Evolutionary conservation across 2,797 vertebrate genomes (phyloP), one percentile per base, ranked within the genome.

Genomic region (Cetoscarus ocellatus): DNA sequence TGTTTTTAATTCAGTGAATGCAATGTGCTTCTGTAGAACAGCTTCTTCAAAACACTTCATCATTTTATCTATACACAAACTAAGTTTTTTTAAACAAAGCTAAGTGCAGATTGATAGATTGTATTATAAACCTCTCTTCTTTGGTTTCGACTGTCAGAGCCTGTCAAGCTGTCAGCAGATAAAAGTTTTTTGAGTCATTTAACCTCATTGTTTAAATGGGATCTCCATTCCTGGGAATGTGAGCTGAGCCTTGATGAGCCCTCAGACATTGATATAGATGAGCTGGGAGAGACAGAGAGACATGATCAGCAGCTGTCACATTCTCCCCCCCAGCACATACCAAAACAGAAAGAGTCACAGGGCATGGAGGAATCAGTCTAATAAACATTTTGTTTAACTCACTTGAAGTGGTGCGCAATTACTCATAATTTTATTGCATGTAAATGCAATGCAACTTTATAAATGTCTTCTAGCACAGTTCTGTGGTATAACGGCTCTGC

Each of bases 101-200:
- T 61, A 68, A 87, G 3, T 60, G 65, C 61, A 48, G 65, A 79
- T 69, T 52, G 78, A 84, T 47, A 18, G 63, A 77, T 81, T 0
- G 62, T 77, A 64, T 36, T 18, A 73, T 82, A 55, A 71, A 70
- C 18, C 18, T 70, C 69, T 40, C 65, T 62, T 14, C 42, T 68
- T 34, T 52, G 45, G 36, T 38, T 50, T 40, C 87, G 67, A 71
- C 68, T 65, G 44, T 27, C 47, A 10, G 19, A 1, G 40, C 48
- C 45, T 34, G 58, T 84, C 64, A 12, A 65, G 62, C 71, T 86
- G 78, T 88, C 87, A 78, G 67, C 15, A 66, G 56, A 77, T 73
- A 83, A 82, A 84, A 71, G 73, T 80, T 47, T 73, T 68, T 47
- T 19, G 19, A 81, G 54, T 82, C 89, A 88, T 90, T 87, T 87